Evolutionary conservation across 2,797 vertebrate species (phyloP), one percentile per base, ranked within the genome.

Genomic region (Girardinus metallicus): DNA sequence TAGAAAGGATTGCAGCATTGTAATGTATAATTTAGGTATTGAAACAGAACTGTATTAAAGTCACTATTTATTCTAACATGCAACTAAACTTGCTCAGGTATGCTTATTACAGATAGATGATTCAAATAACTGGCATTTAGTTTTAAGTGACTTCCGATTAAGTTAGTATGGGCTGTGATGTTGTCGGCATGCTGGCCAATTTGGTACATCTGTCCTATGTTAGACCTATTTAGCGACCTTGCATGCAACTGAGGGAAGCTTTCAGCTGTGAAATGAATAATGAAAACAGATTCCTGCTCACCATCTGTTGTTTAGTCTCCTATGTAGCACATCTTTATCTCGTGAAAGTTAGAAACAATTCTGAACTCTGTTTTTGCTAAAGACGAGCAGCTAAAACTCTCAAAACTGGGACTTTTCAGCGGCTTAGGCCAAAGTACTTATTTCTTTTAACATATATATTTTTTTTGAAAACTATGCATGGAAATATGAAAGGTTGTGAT

Each of bases 261-360:
- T 80, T 89, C 49, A 78, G 76, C 83, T 62, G 51, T 85, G 46
- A 87, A 85, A 86, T 87, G 79, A 91, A 84, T 75, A 86, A 86
- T 86, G 83, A 94, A 87, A 90, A 87, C 79, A 73, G 81, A 91
- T 80, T 83, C 85, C 88, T 89, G 86, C 75, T 88, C 55, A 86
- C 76, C 81, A 78, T 70, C 87, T 90, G 85, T 76, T 90, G 81
- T 86, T 87, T 57, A 26, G 70, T 83, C 71, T 91, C 78, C 46
- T 83, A 53, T 66, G 55, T 57, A 78, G 81, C 36, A 62, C 73
- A 43, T 68, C 41, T 83, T 74, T 46, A n/a, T 41, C 53, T 46
- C 39, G 57, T 44, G n/a, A 34, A 80, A 75, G 80, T 51, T 36
- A 34, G 44, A 71, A 51, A 39, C 51, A 71, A 71, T 71, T 44